Conservation (phyloP, 2,797 vertebrate genomes). For the Austrolebias charrua region DNA sequence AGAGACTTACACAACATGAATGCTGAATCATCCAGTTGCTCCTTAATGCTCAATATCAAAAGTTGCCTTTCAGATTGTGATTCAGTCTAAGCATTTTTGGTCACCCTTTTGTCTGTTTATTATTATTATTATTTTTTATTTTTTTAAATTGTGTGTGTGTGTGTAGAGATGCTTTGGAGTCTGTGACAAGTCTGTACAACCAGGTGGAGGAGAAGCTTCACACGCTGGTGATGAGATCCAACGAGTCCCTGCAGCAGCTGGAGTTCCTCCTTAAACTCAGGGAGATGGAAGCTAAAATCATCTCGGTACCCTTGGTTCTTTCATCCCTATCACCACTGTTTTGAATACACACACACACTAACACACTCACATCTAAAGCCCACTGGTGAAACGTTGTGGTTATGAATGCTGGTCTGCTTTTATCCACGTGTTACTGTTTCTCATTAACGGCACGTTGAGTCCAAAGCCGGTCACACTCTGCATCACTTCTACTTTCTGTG, state of each 20-base stretch:
- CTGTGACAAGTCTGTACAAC: constrained; percentile 83
- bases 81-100: no score
- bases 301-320: constrained; percentile 69
- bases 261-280: constrained; percentile 81
- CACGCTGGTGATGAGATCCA: constrained; percentile 88
- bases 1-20: no score
- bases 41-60: no score
- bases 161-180: constrained; percentile 82
- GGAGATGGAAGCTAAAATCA: constrained; percentile 80
- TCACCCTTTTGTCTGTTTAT: no score
- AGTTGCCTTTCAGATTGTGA: no score
- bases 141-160: background rate
- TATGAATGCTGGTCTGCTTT: background rate
- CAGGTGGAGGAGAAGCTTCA: constrained; percentile 92
- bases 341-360: background rate
- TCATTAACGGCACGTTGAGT: background rate
- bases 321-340: background rate
- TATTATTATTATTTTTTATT: background rate
- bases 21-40: no score
- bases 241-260: constrained; percentile 85
- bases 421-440: background rate
- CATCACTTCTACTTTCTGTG: constrained; percentile 5
- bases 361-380: background rate
- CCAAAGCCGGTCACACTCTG: background rate
- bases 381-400: background rate